These are phyloP conservation scores for Entelurus aequoreus DNA, from an alignment of 2,113 vertebrate species.

Conservation along the genomic window DNA sequence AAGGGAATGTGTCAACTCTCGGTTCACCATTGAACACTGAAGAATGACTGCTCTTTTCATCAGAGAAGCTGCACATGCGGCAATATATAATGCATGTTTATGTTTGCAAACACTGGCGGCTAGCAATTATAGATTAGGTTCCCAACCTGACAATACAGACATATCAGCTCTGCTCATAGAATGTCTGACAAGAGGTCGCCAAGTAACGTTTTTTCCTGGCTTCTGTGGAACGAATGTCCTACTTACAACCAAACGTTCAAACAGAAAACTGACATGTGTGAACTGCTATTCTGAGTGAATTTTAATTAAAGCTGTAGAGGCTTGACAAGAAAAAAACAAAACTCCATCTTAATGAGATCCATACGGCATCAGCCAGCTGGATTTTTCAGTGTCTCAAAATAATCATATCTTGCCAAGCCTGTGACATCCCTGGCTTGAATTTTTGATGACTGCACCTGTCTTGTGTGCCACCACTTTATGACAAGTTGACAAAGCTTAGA, in stretches of 20 bases:
- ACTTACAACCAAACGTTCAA: slow-evolving; percentile 64
- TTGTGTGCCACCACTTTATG: slow-evolving; percentile 7
- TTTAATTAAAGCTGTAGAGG: slow-evolving; percentile 75
- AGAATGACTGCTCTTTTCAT: slow-evolving; percentile 28
- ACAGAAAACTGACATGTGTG: slow-evolving; percentile 70
- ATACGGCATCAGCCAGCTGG: slow-evolving; percentile 70
- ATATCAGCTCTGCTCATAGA: slow-evolving; percentile 40
- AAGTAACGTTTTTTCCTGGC: no score
- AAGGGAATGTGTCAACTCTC: no score
- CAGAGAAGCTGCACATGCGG: slow-evolving; percentile 16
- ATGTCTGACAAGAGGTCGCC: slow-evolving; percentile 38
- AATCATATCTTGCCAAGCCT: slow-evolving; percentile 65
- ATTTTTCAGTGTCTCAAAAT: slow-evolving; percentile 60
- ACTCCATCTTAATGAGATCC: slow-evolving; percentile 74
- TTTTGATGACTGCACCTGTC: slow-evolving; percentile 58
- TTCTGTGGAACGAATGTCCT: slow-evolving; percentile 68
- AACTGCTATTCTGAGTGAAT: slow-evolving; percentile 63
- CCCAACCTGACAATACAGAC: slow-evolving; percentile 29
- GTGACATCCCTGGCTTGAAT: slow-evolving; percentile 44
- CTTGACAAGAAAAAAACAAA: slow-evolving; percentile 64
- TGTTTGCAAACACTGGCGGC: slow-evolving; percentile 22
- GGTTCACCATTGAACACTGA: slow-evolving; percentile 20
- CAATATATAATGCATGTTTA: slow-evolving; percentile 4
- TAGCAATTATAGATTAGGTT: slow-evolving; percentile 54
- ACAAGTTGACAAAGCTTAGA: background rate